These are phyloP conservation scores for Cyprinodon tularosa DNA, from an alignment of 2,113 vertebrate genomes.

Conservation along the genomic window DNA sequence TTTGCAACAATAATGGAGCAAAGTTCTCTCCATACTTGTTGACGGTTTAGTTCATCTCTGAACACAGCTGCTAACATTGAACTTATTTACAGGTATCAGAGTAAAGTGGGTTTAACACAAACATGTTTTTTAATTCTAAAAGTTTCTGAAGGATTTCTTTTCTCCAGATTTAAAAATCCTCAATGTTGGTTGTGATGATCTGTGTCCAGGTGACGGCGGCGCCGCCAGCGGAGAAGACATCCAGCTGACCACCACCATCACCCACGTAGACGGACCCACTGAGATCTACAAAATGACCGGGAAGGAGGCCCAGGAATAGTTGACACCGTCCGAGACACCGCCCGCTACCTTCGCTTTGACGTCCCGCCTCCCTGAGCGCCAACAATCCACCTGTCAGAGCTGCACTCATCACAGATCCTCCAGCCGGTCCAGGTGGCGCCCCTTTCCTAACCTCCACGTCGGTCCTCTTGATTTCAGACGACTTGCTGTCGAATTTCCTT, in stretches of 20 bases:
- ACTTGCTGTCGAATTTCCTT: conserved; percentile 35
- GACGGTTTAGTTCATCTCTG: too few species aligned
- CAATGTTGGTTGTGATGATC: background rate
- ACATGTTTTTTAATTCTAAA: too few species aligned
- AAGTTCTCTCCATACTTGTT: too few species aligned
- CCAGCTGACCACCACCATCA: conserved; percentile 96
- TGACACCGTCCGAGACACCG: conserved; percentile 3
- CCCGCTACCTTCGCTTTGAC: conserved; percentile 32
- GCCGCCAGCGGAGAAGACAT: conserved; percentile 90
- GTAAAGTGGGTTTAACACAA: too few species aligned
- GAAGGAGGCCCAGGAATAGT: conserved; percentile 92
- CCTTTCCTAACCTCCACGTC: conserved; percentile 32
- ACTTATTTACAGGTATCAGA: too few species aligned
- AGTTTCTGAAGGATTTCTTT: too few species aligned
- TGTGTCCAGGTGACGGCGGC: conserved; percentile 67
- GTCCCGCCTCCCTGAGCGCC: background rate
- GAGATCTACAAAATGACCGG: conserved; percentile 94
- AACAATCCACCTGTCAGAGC: conserved; percentile 7
- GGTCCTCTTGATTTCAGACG: conserved; percentile 53
- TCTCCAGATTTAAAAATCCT: too few species aligned
- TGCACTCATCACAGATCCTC: conserved; percentile 5
- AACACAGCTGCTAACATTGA: too few species aligned
- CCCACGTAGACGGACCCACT: conserved; percentile 90
- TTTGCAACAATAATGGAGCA: too few species aligned
- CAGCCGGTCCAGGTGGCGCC: conserved; percentile 6